Conservation (phyloP, 2,888 invertebrate genomes). For the Dasypogon diadema region DNA sequence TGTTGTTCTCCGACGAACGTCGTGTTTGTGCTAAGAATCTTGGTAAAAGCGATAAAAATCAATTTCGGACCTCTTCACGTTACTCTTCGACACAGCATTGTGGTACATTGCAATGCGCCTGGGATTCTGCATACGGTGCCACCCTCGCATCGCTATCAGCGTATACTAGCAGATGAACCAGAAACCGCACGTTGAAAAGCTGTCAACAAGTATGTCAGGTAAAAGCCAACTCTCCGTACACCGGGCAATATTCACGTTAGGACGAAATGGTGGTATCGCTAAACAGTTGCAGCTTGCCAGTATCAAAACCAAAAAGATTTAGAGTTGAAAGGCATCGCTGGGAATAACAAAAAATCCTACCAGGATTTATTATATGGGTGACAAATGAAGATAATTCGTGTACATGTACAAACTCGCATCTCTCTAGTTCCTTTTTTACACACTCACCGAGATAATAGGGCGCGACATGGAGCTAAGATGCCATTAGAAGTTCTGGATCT, state of each 20-base stretch:
- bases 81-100: conserved; percentile 42
- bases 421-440: not conserved
- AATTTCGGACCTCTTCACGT: conserved; percentile 48
- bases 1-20: conserved; percentile 39
- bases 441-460: conserved; percentile 1
- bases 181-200: conserved; percentile 52
- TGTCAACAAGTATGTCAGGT: conserved; percentile 42
- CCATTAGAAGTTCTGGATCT: conserved; percentile 23
- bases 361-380: conserved; percentile 53
- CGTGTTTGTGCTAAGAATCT: conserved; percentile 28
- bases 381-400: conserved; percentile 50
- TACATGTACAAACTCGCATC: conserved; percentile 14
- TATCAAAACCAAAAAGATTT: conserved; percentile 16
- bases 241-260: not conserved
- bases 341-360: conserved; percentile 30
- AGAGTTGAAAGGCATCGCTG: conserved; percentile 12
- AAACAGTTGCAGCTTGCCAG: conserved; percentile 12
- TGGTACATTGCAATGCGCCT: not conserved
- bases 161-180: conserved; percentile 41
- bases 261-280: conserved; percentile 29
- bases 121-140: conserved; percentile 45
- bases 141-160: conserved; percentile 27
- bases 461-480: conserved; percentile 12
- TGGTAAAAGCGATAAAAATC: conserved; percentile 53
- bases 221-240: conserved; percentile 6